Percentiles rank a stretch among this genome's conserved stretches.
Evolutionary conservation across 2,113 vertebrate species (phyloP).

Genomic region (Galeopterus variegatus): DNA sequence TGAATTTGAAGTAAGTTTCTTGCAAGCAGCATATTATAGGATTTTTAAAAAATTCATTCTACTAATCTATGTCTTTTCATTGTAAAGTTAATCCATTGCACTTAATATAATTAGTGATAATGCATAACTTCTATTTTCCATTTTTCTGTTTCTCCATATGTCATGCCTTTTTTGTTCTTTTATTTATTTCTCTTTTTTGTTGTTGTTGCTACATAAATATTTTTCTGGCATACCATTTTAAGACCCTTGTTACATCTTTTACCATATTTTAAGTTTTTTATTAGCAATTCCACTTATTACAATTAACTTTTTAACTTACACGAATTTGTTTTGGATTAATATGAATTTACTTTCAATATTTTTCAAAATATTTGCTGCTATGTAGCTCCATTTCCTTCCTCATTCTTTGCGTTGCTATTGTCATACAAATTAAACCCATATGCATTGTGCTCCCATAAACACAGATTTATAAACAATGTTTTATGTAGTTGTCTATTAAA

Average conservation of each 20-base stretch:
- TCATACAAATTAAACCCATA: not conserved
- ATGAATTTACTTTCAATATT: not conserved
- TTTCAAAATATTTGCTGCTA: not conserved
- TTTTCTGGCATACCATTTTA: not conserved
- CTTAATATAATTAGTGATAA: not conserved
- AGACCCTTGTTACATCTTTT: not conserved
- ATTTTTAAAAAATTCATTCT: not conserved
- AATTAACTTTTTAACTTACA: not conserved
- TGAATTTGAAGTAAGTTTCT: not conserved
- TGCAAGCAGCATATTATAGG: not conserved
- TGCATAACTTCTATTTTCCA: not conserved
- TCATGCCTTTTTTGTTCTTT: not conserved
- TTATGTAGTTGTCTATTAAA: not conserved
- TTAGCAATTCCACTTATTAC: not conserved
- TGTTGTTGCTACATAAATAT: not conserved
- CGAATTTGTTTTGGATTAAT: not conserved
- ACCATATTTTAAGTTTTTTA: not conserved
- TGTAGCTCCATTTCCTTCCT: not conserved
- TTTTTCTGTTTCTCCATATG: not conserved
- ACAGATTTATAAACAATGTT: not conserved
- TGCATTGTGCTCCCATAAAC: not conserved
- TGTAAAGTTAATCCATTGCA: not conserved
- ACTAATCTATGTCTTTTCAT: not conserved
- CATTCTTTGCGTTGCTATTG: not conserved
- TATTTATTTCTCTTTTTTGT: not conserved